A percentile compares a stretch with the other conserved stretches of the same genome.
Conservation (phyloP, 2,888 invertebrate genomes). For the Emmelina monodactyla region DNA sequence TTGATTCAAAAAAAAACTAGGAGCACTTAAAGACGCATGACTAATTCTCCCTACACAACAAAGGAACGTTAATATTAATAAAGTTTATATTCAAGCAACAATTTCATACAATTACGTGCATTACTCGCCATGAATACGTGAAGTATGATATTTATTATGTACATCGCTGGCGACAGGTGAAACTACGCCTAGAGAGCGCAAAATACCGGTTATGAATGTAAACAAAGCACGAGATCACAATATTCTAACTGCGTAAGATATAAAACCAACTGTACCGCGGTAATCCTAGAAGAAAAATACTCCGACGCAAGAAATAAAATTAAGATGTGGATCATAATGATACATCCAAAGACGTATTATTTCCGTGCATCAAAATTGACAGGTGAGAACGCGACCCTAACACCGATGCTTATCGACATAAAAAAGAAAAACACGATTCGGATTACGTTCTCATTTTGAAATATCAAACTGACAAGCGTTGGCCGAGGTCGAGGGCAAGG, state of each 20-base stretch:
- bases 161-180: constrained; percentile 49
- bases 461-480: constrained; percentile 47
- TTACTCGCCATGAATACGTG: constrained; percentile 45
- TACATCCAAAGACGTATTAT: no score
- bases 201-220: constrained; percentile 36
- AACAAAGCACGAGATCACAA: constrained; percentile 24
- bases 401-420: no score
- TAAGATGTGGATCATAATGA: no score
- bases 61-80: no score
- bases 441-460: constrained; percentile 39
- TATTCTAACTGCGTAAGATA: neutral
- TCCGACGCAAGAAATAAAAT: no score
- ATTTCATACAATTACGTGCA: constrained; percentile 24
- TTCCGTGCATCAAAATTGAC: no score
- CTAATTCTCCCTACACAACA: no score
- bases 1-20: no score
- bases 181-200: constrained; percentile 37
- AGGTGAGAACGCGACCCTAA: no score
- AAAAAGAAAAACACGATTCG: constrained; percentile 22
- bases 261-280: neutral
- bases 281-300: no score
- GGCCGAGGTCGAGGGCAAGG: constrained; percentile 48
- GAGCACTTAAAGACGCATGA: no score
- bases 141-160: constrained; percentile 48
- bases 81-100: constrained; percentile 48